A percentile compares a stretch with the other conserved stretches of the same genome.
These are phyloP conservation scores for Poeciliopsis paucimaculata DNA, from an alignment of 2,797 vertebrate genomes.

Conservation along the genomic window DNA sequence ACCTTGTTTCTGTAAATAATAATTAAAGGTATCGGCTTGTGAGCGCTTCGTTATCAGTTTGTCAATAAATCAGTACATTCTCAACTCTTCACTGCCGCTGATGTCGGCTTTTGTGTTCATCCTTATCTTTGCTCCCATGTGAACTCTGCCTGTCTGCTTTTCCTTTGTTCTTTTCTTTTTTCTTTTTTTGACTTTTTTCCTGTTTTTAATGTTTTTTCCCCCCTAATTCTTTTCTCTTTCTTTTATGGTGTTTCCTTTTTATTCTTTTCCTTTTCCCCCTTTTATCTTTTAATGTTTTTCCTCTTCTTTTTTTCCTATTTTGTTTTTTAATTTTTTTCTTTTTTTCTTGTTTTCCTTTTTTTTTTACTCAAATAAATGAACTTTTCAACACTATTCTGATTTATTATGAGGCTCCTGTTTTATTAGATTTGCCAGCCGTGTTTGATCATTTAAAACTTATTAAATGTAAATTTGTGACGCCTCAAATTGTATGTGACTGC, in stretches of 20 bases:
- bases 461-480: not conserved
- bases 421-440: not conserved
- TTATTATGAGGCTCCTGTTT: too few relatives aligned
- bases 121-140: not conserved
- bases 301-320: too few relatives aligned
- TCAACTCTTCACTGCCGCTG: not conserved
- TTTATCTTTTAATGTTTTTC: too few relatives aligned
- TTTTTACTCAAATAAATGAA: not conserved
- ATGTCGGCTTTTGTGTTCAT: not conserved
- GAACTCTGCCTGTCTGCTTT: not conserved
- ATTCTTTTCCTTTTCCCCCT: too few relatives aligned
- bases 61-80: slow-evolving; percentile 38
- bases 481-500: slow-evolving; percentile 26
- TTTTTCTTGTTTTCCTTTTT: too few relatives aligned
- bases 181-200: not conserved
- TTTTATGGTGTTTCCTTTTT: too few relatives aligned
- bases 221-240: too few relatives aligned
- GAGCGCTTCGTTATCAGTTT: slow-evolving; percentile 46
- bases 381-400: not conserved
- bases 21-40: slow-evolving; percentile 19
- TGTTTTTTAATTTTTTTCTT: too few relatives aligned
- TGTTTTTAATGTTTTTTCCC: not conserved
- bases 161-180: not conserved
- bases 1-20: slow-evolving; percentile 25
- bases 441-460: not conserved